Evolutionary conservation across 2,113 vertebrate species (phyloP), one percentile per base, ranked within the genome.

Genomic region (Rhombomys opimus): DNA sequence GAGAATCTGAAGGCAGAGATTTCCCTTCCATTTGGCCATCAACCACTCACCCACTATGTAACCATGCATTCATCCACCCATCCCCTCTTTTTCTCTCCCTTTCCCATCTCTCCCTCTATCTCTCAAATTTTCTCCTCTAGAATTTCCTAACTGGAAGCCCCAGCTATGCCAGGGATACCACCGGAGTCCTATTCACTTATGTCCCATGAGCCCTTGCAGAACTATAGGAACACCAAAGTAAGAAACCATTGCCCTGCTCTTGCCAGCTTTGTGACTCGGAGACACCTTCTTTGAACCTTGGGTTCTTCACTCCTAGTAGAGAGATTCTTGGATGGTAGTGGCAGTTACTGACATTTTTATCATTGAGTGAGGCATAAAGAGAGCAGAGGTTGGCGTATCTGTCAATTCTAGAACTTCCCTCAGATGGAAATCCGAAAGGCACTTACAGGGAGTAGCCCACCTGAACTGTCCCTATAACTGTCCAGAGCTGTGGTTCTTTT

Each of bases 231-330:
- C 54, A 65, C 23, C 72, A 80, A 70, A 54, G 17, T 8, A 27
- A 59, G 63, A 73, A 76, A 88, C 0, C 4, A 67, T 68, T 57
- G 76, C 32, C 81, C 73, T 91, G 15, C 8, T 41, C n/a, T 38
- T 52, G 50, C 27, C 25, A 14, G 32, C 76, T 80, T 32, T 12
- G 61, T 8, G 73, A 77, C 91, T 54, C 46, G 27, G 41, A 84
- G 75, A 84, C 17, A 18, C 30, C 11, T 75, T 77, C 52, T 92
- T 77, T 7, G 32, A 94, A 63, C 30, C 61, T 97, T 65, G 85
- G 0, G 87, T 95, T 96, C 68, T 93, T 81, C 86, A 7, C n/a
- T 15, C 30, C 27, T 46, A 67, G 7, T 4, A 10, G 59, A 12
- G 5, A 50, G 46, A 1, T 10, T 82, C 81, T 89, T 77, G 82